Conservation (phyloP, 2,113 vertebrate genomes). For the Acinonyx jubatus region DNA sequence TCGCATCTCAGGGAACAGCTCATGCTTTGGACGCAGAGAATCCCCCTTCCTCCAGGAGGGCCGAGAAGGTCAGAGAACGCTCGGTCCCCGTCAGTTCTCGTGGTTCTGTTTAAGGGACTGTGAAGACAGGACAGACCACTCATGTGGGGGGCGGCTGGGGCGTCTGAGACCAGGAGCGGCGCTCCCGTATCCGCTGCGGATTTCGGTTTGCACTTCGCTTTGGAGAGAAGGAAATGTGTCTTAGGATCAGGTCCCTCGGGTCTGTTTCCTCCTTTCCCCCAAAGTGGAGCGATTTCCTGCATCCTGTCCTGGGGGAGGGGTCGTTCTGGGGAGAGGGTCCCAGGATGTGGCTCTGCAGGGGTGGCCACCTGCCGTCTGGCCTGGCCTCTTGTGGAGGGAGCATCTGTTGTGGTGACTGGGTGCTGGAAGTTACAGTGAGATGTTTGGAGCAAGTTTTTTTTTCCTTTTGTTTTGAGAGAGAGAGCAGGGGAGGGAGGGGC, state of each 20-base stretch:
- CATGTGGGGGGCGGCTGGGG: background rate
- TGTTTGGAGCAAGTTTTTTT: background rate
- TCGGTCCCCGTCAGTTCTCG: background rate
- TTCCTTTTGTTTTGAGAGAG: no score
- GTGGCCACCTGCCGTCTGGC: background rate
- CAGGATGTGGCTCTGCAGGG: background rate
- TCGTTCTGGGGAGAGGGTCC: background rate
- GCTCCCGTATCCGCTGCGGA: fast-evolving
- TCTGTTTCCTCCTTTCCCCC: background rate
- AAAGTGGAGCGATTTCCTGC: background rate
- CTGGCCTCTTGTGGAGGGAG: background rate
- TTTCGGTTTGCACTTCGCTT: background rate
- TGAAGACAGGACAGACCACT: no score
- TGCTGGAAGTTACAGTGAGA: background rate
- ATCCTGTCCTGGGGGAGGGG: background rate
- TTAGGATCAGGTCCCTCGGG: background rate
- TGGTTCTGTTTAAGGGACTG: background rate
- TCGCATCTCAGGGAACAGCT: background rate
- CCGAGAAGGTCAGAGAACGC: background rate
- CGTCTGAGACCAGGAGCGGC: fast-evolving
- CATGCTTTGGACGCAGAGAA: background rate
- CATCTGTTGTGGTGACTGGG: no score
- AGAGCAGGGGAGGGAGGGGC: no score
- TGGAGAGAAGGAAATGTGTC: background rate
- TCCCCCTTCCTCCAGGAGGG: background rate